Conservation (phyloP, 2,113 vertebrate genomes). For the Scomber colias region DNA sequence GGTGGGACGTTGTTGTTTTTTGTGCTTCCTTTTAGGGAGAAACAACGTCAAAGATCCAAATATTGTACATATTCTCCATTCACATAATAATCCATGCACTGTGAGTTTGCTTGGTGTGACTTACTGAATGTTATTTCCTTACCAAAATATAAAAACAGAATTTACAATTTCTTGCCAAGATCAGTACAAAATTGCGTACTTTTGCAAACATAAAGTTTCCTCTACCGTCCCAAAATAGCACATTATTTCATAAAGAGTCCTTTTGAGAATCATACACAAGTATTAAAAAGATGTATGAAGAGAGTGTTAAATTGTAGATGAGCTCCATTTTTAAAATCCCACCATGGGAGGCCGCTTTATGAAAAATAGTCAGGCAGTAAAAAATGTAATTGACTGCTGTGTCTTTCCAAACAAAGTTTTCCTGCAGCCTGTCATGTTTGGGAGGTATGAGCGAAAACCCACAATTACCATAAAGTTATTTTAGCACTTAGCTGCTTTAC, state of each 20-base stretch:
- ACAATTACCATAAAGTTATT: slow-evolving; percentile 20
- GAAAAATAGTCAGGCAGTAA: not conserved
- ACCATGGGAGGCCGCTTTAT: not conserved
- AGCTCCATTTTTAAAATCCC: slow-evolving; percentile 30
- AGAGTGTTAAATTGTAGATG: slow-evolving; percentile 11
- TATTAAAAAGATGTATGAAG: not conserved
- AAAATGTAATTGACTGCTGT: not conserved
- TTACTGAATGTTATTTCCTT: not conserved
- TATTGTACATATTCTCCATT: not conserved
- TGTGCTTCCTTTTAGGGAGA: not conserved
- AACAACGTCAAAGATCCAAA: not conserved
- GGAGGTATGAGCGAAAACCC: not conserved
- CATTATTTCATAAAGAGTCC: not conserved
- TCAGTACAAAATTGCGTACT: not conserved
- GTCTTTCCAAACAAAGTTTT: slow-evolving; percentile 3
- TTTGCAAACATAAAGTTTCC: no score
- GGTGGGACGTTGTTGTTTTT: not conserved
- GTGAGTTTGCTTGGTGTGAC: not conserved
- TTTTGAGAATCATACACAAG: not conserved
- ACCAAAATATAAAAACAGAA: not conserved
- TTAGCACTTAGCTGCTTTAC: slow-evolving; percentile 11
- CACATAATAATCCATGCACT: not conserved
- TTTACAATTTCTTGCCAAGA: not conserved
- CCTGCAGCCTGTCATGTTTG: slow-evolving; percentile 4
- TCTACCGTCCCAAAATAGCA: not conserved